Evolutionary conservation across 2,797 vertebrate genomes (phyloP).

Genomic region (Gallirallus australis): DNA sequence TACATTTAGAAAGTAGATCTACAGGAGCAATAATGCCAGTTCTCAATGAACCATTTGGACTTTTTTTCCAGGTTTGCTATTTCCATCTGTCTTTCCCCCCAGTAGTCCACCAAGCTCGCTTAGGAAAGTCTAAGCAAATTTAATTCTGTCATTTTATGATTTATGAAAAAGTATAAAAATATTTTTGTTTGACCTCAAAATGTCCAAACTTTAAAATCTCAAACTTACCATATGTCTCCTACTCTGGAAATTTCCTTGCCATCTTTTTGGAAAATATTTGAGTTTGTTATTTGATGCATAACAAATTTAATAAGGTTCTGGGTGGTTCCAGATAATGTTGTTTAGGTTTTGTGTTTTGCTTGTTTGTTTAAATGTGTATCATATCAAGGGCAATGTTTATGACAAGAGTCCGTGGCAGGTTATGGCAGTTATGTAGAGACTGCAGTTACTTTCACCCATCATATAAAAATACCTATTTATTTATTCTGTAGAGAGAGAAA

Average conservation of each 20-base stretch:
- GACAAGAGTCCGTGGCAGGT: background rate
- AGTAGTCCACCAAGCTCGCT: background rate
- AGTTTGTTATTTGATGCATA: conserved; percentile 50
- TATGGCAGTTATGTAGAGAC: conserved; percentile 31
- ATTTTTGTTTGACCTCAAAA: conserved; percentile 49
- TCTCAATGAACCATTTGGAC: background rate
- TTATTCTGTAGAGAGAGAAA: conserved; percentile 41
- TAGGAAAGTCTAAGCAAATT: background rate
- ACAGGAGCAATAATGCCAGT: background rate
- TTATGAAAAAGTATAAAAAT: background rate
- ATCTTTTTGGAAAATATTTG: conserved; percentile 32
- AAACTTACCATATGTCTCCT: conserved; percentile 7
- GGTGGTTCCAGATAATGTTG: background rate
- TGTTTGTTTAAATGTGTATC: background rate
- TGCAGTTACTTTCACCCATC: conserved; percentile 48
- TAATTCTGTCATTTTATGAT: background rate
- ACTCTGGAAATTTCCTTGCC: conserved; percentile 23
- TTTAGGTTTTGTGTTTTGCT: background rate
- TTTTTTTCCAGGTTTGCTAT: background rate
- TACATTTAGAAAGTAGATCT: background rate
- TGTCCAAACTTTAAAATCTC: conserved; percentile 9
- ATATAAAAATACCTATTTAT: conserved; percentile 47
- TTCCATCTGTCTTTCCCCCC: background rate
- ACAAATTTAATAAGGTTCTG: conserved; percentile 52
- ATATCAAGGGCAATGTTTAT: conserved; percentile 21